These are phyloP conservation scores for Aythya baeri DNA, from an alignment of 2,113 vertebrate genomes.

Conservation along the genomic window DNA sequence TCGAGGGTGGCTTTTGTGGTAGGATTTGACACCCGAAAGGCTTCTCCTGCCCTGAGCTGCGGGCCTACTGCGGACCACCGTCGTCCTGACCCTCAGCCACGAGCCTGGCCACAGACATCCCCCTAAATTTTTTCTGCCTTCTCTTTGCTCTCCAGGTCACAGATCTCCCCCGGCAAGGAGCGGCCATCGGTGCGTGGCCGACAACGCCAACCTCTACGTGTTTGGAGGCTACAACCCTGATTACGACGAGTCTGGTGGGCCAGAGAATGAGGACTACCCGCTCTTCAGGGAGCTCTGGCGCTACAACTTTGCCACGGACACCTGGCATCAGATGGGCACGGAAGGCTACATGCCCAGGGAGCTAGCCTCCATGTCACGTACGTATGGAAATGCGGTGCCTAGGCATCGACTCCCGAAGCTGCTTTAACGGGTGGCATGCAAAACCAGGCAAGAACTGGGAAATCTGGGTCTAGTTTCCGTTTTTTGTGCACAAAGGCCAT, in stretches of 20 bases:
- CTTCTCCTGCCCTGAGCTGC: neutral
- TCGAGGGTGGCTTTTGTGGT: neutral
- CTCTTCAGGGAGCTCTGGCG: slow-evolving; percentile 97
- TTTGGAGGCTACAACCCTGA: slow-evolving; percentile 98
- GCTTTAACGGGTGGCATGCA: neutral
- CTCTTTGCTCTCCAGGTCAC: slow-evolving; percentile 77
- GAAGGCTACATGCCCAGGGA: slow-evolving; percentile 98
- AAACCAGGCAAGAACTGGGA: neutral
- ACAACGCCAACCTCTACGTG: slow-evolving; percentile 93
- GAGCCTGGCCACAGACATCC: neutral
- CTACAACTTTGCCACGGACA: slow-evolving; percentile 94
- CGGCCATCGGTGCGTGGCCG: slow-evolving; percentile 96
- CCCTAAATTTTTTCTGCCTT: neutral
- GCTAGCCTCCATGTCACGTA: slow-evolving; percentile 98
- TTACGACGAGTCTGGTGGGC: slow-evolving; percentile 93
- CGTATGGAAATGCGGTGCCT: slow-evolving; percentile 48
- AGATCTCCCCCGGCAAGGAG: slow-evolving; percentile 90
- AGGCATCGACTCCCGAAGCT: rapidly evolving
- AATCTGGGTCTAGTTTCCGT: neutral
- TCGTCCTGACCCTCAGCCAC: no score
- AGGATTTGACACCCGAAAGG: rapidly evolving
- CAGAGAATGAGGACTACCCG: slow-evolving; percentile 94
- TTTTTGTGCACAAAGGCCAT: neutral
- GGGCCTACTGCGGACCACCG: neutral
- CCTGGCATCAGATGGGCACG: slow-evolving; percentile 95